Conservation (phyloP, 37 sponge, comb jelly and placozoan species). For the Cladorhizidae sp. region DNA sequence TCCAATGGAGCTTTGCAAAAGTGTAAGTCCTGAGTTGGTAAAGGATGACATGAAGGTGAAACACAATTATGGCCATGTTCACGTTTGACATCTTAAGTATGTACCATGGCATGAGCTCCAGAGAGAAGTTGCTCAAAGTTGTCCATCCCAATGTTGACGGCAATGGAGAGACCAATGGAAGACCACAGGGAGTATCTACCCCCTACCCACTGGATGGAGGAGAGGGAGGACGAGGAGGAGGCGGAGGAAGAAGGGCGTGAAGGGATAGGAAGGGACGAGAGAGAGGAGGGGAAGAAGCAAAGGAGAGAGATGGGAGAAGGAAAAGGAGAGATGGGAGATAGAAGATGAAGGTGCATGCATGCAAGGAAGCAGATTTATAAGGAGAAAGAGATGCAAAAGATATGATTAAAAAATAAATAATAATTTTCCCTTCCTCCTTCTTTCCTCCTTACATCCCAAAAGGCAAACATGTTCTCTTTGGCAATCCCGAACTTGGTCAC, state of each 20-base stretch:
- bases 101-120: slow-evolving; percentile 95
- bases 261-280: too few relatives aligned
- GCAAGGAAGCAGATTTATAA: too few relatives aligned
- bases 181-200: slow-evolving; percentile 99
- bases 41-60: neutral
- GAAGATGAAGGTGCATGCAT: neutral
- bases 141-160: slow-evolving; percentile 83
- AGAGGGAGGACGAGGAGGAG: too few relatives aligned
- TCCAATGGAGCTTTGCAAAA: slow-evolving; percentile 91
- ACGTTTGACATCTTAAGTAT: neutral
- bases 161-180: slow-evolving; percentile 96
- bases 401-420: neutral
- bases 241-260: too few relatives aligned
- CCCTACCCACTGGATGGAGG: slow-evolving; percentile 91
- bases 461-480: slow-evolving; percentile 95
- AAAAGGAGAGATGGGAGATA: neutral
- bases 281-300: too few relatives aligned
- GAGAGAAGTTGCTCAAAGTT: slow-evolving; percentile 92
- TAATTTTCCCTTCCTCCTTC: too few relatives aligned
- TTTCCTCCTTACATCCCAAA: slow-evolving; percentile 92
- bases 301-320: neutral
- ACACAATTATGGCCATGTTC: neutral
- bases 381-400: neutral
- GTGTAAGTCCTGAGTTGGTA: slow-evolving; percentile 81
- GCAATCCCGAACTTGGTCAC: slow-evolving; percentile 97